Percentiles rank a stretch among this genome's conserved stretches.
These are phyloP conservation scores for Neodon shergylaensis DNA, from an alignment of 2,113 vertebrate genomes.

Conservation along the genomic window DNA sequence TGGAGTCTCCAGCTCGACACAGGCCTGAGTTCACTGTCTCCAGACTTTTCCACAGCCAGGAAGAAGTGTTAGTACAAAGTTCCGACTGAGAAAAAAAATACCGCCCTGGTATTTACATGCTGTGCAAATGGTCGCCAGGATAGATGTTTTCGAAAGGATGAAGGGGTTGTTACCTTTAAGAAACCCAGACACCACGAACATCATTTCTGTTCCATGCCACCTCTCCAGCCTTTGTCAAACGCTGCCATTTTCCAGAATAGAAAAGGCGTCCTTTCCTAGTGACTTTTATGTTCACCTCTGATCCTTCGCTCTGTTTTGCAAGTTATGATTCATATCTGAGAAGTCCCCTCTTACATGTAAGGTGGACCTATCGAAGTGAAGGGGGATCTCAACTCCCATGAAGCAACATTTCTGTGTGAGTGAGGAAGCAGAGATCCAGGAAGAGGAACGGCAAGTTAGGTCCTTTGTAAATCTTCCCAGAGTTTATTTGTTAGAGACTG, in stretches of 20 bases:
- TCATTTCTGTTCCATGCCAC: neutral
- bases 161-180: neutral
- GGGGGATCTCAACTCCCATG: neutral
- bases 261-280: neutral
- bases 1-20: neutral
- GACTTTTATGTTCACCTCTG: conserved; percentile 31
- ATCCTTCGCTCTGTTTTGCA: conserved; percentile 40
- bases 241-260: neutral
- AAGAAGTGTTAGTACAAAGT: neutral
- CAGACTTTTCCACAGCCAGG: neutral
- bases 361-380: conserved; percentile 15
- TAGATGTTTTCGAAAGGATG: neutral
- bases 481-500: neutral
- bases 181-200: neutral
- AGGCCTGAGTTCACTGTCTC: neutral
- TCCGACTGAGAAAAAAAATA: neutral
- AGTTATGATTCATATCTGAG: conserved; percentile 20
- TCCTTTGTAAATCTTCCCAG: conserved; percentile 3
- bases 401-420: conserved; percentile 29
- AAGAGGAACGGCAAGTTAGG: neutral
- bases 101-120: neutral
- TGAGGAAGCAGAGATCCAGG: conserved; percentile 32
- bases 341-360: neutral
- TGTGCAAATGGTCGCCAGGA: neutral
- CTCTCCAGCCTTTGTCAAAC: neutral